Evolutionary conservation across 2,113 vertebrate genomes (phyloP).

Genomic region (Pionites leucogaster): DNA sequence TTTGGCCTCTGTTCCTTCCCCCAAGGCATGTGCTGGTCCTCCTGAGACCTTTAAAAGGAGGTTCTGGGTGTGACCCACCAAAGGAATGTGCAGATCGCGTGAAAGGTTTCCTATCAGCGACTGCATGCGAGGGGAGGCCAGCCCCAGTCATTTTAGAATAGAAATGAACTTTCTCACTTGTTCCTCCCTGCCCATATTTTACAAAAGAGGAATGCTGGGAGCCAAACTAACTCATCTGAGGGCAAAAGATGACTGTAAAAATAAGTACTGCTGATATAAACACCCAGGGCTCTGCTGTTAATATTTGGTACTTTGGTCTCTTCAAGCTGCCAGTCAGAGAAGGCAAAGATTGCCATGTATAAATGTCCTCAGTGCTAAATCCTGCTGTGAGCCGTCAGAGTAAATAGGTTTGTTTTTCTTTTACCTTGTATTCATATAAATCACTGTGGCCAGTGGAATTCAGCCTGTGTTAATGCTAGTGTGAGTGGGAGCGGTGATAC

Average conservation of each 20-base stretch:
- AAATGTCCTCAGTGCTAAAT: background rate
- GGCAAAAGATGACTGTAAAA: background rate
- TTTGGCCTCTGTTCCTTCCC: slow-evolving; percentile 23
- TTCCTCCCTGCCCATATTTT: background rate
- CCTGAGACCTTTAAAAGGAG: background rate
- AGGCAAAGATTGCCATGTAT: background rate
- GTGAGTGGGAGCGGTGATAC: background rate
- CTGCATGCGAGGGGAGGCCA: background rate
- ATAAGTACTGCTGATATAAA: background rate
- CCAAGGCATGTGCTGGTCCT: background rate
- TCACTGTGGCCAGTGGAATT: background rate
- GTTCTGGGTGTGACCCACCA: background rate
- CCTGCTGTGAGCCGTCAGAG: background rate
- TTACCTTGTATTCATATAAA: background rate
- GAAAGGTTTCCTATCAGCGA: background rate
- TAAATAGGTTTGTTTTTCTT: background rate
- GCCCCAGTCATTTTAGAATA: background rate
- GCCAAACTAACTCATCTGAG: background rate
- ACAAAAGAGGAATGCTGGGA: background rate
- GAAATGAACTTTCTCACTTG: background rate
- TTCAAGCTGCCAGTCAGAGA: background rate
- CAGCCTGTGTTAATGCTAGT: background rate
- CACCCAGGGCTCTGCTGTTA: background rate
- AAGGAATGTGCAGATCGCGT: background rate
- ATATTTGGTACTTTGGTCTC: background rate